Percentiles rank a stretch among this genome's conserved stretches.
phyloP scores from a whole-genome alignment of 23 tunicate species.

The Diplosoma virens region DNA sequence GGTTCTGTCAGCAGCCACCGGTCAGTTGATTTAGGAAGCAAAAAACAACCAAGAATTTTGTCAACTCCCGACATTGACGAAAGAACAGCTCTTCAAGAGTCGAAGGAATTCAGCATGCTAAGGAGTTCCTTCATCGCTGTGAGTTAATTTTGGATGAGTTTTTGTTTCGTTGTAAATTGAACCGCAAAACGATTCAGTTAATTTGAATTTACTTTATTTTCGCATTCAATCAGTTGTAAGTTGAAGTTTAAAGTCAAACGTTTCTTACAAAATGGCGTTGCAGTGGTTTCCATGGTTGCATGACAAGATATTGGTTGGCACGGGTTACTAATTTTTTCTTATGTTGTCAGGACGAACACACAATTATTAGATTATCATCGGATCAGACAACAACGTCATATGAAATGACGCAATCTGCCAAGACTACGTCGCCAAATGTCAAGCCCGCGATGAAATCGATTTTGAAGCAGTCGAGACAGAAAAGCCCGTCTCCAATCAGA shows the following conservation, averaged over 20 bases:
- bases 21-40: not conserved
- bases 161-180: no score
- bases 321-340: no score
- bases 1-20: conserved; percentile 74
- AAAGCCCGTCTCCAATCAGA: conserved; percentile 74
- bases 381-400: conserved; percentile 18
- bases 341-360: no score
- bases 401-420: conserved; percentile 1
- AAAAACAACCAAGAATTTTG: conserved; percentile 8
- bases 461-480: conserved; percentile 40
- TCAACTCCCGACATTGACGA: conserved; percentile 33
- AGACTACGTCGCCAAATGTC: conserved; percentile 3
- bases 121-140: conserved; percentile 33
- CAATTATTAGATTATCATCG: no score
- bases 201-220: no score
- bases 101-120: conserved; percentile 42
- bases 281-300: no score
- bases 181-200: no score
- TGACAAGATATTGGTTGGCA: no score
- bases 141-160: no score
- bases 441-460: conserved; percentile 14
- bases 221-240: no score
- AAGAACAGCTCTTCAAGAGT: not conserved
- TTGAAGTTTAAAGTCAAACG: no score
- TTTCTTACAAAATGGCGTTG: no score